A percentile compares a stretch with the other conserved stretches of the same genome.
These are phyloP conservation scores for Dasyornis broadbenti DNA, from an alignment of 2,113 vertebrate species.

Conservation along the genomic window DNA sequence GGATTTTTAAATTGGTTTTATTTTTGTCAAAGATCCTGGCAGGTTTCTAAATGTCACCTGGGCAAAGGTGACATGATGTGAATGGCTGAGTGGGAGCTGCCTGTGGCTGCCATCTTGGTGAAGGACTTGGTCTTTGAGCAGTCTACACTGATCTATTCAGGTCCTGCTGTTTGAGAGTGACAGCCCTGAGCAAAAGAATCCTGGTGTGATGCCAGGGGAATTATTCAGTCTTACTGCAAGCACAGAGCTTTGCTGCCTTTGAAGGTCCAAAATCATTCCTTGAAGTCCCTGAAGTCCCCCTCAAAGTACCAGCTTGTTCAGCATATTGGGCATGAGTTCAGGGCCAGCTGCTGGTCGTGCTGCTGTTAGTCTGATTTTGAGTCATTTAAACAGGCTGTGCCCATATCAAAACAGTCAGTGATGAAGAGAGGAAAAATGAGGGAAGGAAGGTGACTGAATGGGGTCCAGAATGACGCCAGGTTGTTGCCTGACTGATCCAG, in stretches of 20 bases:
- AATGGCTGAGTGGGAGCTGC: background rate
- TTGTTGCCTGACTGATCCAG: background rate
- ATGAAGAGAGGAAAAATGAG: background rate
- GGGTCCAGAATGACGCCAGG: background rate
- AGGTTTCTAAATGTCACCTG: background rate
- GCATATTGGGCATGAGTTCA: accelerated
- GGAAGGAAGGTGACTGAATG: background rate
- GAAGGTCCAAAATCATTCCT: background rate
- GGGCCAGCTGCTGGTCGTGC: background rate
- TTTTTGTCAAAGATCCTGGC: background rate
- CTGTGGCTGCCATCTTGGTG: background rate
- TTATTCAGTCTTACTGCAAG: accelerated
- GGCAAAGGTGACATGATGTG: background rate
- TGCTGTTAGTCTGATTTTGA: background rate
- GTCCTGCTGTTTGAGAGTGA: background rate
- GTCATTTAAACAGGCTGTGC: background rate
- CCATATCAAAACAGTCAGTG: background rate
- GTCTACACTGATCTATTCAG: accelerated
- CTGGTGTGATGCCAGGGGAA: background rate
- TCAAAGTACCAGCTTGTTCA: background rate
- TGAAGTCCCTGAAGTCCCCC: background rate
- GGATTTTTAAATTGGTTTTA: background rate
- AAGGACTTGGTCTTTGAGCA: background rate
- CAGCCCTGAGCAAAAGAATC: background rate
- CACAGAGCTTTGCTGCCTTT: background rate